Percentiles rank a stretch among this genome's conserved stretches.
Conservation (phyloP, 2,113 vertebrate genomes). For the Cyanistes caeruleus region DNA sequence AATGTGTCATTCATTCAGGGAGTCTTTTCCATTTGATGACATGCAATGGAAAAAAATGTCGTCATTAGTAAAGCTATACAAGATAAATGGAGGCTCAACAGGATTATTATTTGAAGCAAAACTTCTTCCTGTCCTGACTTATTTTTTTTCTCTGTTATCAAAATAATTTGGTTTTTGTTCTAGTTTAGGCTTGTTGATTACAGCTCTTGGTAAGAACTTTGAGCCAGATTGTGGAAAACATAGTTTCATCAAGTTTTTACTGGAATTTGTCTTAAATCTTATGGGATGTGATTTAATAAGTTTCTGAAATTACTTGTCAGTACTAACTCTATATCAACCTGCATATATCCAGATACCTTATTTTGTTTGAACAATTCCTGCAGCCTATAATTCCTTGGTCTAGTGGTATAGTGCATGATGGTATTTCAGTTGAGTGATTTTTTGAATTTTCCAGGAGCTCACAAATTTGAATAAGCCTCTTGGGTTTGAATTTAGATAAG, state of each 20-base stretch:
- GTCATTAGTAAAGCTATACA: neutral
- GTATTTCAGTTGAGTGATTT: neutral
- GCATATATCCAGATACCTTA: neutral
- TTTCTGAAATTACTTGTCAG: neutral
- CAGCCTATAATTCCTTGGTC: neutral
- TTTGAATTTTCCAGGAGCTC: neutral
- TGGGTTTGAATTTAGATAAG: neutral
- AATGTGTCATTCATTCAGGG: neutral
- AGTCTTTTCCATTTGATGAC: neutral
- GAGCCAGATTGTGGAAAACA: neutral
- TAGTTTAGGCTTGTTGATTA: neutral
- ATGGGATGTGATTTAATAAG: neutral
- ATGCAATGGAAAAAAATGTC: neutral
- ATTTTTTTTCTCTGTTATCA: neutral
- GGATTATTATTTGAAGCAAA: neutral
- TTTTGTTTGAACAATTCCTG: neutral
- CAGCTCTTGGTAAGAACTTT: neutral
- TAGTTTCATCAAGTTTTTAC: neutral
- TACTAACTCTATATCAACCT: neutral
- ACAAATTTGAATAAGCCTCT: neutral
- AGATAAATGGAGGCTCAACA: neutral
- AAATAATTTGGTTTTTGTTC: neutral
- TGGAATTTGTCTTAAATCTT: neutral
- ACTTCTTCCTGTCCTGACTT: fast-evolving
- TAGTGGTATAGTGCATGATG: neutral